Percentiles rank a stretch among this genome's conserved stretches.
These are phyloP conservation scores for Tylochromis polylepis DNA, from an alignment of 2,113 vertebrate genomes.

Conservation along the genomic window DNA sequence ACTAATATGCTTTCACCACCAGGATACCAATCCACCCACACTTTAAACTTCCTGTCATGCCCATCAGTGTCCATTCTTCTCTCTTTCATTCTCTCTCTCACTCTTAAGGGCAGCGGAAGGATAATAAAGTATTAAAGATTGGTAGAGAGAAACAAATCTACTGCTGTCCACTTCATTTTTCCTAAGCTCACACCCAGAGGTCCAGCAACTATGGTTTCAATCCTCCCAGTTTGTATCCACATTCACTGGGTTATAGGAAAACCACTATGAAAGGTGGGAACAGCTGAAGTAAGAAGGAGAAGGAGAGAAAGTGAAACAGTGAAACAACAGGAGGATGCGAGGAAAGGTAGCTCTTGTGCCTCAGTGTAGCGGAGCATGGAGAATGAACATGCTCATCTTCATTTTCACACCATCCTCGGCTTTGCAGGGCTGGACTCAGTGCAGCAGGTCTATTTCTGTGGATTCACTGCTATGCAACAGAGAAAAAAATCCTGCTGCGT, in stretches of 20 bases:
- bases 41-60: constrained; percentile 6
- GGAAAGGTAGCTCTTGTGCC: constrained; percentile 8
- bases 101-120: constrained; percentile 25
- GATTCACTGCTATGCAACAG: neutral
- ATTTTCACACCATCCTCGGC: constrained; percentile 3
- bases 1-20: constrained; percentile 31
- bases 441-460: neutral
- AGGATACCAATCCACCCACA: constrained; percentile 36
- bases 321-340: neutral
- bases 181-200: constrained; percentile 3
- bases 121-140: constrained; percentile 37
- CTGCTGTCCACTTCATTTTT: neutral
- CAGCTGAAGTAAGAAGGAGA: neutral
- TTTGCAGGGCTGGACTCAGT: neutral
- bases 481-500: neutral
- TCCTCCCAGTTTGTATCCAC: neutral
- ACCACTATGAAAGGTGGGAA: neutral
- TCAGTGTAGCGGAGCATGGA: neutral
- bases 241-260: neutral
- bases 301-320: neutral
- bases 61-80: neutral
- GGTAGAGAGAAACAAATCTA: constrained; percentile 35
- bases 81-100: neutral
- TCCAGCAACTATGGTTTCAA: constrained; percentile 11
- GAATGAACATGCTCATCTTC: constrained; percentile 45